Base-by-base conservation (phyloP, 2,113 vertebrate genomes). In the Caranx melampygus region DNA sequence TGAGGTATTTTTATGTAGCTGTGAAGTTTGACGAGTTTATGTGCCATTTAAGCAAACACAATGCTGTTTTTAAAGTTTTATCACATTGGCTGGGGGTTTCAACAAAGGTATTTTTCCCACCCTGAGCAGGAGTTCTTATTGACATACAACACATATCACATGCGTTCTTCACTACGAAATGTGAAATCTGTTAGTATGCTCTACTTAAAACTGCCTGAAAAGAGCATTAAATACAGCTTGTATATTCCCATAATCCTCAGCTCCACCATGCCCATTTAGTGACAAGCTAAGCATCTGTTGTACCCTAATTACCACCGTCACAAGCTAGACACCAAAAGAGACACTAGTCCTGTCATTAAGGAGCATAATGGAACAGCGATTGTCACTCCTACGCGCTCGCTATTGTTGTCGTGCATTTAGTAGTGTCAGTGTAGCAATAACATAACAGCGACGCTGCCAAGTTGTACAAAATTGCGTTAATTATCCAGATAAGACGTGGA, bases 141-240 rank as follows among this genome's bases (percentile, higher is more conserved):
- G 37, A 72, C 75, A 64, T 72, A 77, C 62, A 76, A 76, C 76
- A 85, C 82, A 88, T 70, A 3, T 86, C 78, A 84, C 35, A 13
- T 65, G 20, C 26, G n/a, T 35, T 33, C 37, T 66, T 37, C n/a
- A 18, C 45, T 64, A 59, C 21, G 37, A 42, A 60, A 63, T 71
- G 40, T 68, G 69, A 2, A 62, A 58, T 75, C 61, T 78, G n/a
- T 59, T 37, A 31, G 13, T 21, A 40, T 70, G 54, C 21, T 35
- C n/a, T 26, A 6, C 31, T 76, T 65, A 37, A 52, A 55, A 40
- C 10, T 5, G 7, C 52, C 18, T 2, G 18, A 11, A 11, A n/a
- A 13, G 21, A 60, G 3, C 74, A 69, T 79, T 55, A 61, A 70
- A 49, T 31, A 35, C 26, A 71, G 18, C 59, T 65, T 33, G 3